Percentiles rank a stretch among this genome's conserved stretches.
phyloP scores from a whole-genome alignment of 2,888 invertebrate genomes.

The Cantharis lateralis region DNA sequence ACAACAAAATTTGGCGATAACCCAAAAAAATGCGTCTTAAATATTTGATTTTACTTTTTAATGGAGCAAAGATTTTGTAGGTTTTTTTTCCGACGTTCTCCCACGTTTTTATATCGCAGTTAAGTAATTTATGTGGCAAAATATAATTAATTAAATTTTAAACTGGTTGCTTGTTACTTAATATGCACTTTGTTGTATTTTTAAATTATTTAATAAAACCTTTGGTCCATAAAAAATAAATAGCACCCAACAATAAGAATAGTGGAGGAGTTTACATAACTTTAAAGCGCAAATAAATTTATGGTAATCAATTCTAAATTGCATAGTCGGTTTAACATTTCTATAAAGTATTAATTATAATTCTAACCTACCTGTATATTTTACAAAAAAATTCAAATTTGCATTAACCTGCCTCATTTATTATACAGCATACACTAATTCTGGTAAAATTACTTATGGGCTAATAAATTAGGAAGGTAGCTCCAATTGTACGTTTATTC shows the following conservation, averaged over 20 bases:
- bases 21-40: slow-evolving; percentile 24
- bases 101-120: slow-evolving; percentile 12
- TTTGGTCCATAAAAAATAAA: neutral
- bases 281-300: neutral
- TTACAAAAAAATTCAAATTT: neutral
- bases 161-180: neutral
- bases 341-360: neutral
- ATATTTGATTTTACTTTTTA: slow-evolving; percentile 16
- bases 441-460: neutral
- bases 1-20: slow-evolving; percentile 22
- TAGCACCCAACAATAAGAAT: neutral
- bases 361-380: neutral
- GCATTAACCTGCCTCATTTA: neutral
- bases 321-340: slow-evolving; percentile 2
- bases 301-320: slow-evolving; percentile 1
- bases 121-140: slow-evolving; percentile 3
- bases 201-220: neutral
- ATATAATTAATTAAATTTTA: neutral
- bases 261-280: neutral
- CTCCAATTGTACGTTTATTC: neutral
- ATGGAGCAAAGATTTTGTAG: slow-evolving; percentile 8
- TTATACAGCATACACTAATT: neutral
- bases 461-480: neutral
- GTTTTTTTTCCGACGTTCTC: slow-evolving; percentile 12
- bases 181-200: neutral